Evolutionary conservation across 2,797 vertebrate species (phyloP).

Genomic region (Balearica regulorum): DNA sequence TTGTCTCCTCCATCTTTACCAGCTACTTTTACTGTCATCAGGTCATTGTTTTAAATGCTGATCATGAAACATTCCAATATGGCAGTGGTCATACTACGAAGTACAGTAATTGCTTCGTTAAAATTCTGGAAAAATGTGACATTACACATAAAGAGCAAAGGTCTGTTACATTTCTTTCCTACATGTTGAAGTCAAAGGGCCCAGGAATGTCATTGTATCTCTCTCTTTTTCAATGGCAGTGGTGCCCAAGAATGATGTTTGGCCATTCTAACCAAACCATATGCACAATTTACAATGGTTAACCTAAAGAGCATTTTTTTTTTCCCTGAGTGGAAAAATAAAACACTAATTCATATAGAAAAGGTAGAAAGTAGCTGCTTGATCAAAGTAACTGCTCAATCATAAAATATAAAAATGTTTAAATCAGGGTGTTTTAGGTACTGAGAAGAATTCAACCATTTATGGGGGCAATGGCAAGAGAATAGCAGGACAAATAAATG

Average conservation of each 20-base stretch:
- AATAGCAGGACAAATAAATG: not conserved
- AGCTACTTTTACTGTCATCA: not conserved
- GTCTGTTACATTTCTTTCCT: not conserved
- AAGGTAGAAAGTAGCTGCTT: not conserved
- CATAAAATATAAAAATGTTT: not conserved
- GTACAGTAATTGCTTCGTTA: not conserved
- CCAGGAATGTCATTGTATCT: not conserved
- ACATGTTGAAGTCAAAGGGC: not conserved
- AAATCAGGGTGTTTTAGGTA: not conserved
- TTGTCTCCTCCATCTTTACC: not conserved
- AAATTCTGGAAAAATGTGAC: not conserved
- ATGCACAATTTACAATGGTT: not conserved
- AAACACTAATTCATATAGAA: not conserved
- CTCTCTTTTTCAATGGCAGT: not conserved
- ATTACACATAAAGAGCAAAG: not conserved
- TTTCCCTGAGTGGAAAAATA: not conserved
- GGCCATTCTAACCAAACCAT: not conserved
- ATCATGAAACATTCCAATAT: not conserved
- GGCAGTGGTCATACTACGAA: not conserved
- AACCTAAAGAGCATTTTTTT: not conserved
- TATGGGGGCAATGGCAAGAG: not conserved
- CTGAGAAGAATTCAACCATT: not conserved
- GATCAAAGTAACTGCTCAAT: not conserved
- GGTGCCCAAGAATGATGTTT: not conserved
- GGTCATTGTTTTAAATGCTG: not conserved